These are phyloP conservation scores for Lithophane semibrunnea DNA, from an alignment of 2,888 invertebrate species.

Conservation along the genomic window DNA sequence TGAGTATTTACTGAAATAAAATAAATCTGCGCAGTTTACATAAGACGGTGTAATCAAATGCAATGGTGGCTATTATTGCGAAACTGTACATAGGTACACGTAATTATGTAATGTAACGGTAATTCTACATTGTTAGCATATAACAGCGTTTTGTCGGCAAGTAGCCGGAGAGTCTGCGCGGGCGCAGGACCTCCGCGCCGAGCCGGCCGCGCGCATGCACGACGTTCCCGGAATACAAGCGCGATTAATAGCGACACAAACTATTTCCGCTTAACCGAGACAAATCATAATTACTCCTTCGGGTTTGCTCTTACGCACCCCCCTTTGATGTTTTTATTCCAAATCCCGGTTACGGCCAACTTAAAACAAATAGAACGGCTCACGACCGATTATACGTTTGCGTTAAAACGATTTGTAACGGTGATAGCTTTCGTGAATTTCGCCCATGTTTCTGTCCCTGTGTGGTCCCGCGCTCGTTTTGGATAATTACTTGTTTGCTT, in stretches of 20 bases:
- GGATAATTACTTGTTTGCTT: constrained; percentile 77
- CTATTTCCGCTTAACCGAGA: constrained; percentile 90
- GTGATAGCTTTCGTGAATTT: constrained; percentile 87
- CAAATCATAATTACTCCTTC: constrained; percentile 90
- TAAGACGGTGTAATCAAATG: constrained; percentile 51
- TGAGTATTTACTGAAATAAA: constrained; percentile 46
- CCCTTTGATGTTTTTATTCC: constrained; percentile 90
- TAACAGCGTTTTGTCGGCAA: constrained; percentile 39
- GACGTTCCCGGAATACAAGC: constrained; percentile 83
- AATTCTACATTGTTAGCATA: constrained; percentile 45
- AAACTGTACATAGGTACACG: constrained; percentile 39
- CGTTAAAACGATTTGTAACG: constrained; percentile 89
- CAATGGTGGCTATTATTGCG: constrained; percentile 41
- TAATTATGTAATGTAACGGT: constrained; percentile 49
- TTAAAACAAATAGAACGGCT: constrained; percentile 90
- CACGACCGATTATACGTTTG: constrained; percentile 88
- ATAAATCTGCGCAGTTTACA: constrained; percentile 51
- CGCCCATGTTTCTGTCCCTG: constrained; percentile 82
- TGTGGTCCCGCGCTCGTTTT: constrained; percentile 83
- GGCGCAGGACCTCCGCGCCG: constrained; percentile 64
- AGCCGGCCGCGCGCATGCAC: constrained; percentile 58
- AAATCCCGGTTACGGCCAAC: constrained; percentile 88
- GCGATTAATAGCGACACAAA: constrained; percentile 88
- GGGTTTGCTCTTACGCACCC: constrained; percentile 86
- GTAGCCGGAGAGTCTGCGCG: constrained; percentile 72